Conservation (phyloP, 1,140 invertebrate species). For the Pogonognathellus flavescens region DNA sequence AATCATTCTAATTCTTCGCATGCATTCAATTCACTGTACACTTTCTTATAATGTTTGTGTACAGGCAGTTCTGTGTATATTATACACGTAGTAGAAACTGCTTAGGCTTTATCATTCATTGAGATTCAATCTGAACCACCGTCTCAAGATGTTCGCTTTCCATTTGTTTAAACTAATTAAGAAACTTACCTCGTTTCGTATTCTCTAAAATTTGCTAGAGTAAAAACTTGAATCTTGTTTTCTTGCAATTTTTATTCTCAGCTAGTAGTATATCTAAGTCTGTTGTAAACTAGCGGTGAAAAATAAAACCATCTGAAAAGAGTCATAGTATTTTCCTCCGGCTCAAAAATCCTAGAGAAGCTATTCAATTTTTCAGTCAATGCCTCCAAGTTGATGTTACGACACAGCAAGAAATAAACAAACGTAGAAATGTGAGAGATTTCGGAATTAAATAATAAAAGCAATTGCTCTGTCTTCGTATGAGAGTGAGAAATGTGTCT, state of each 20-base stretch:
- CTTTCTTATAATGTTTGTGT: too few relatives aligned
- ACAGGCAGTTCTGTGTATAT: neutral
- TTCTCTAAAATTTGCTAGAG: constrained; percentile 1
- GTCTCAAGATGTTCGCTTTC: constrained; percentile 22
- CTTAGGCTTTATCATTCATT: constrained; percentile 25
- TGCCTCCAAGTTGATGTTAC: constrained; percentile 23
- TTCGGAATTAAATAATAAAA: constrained; percentile 37
- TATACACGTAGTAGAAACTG: constrained; percentile 14
- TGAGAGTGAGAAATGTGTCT: constrained; percentile 45
- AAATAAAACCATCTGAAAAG: neutral
- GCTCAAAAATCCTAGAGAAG: neutral
- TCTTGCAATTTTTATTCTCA: neutral
- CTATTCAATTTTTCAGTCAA: constrained; percentile 22
- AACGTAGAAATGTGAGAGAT: constrained; percentile 38
- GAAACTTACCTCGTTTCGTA: neutral
- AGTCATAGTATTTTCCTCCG: constrained; percentile 2
- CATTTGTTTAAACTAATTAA: constrained; percentile 42
- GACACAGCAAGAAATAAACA: constrained; percentile 47
- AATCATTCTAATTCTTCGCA: constrained; percentile 39
- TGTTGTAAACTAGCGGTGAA: too few relatives aligned
- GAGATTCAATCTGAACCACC: constrained; percentile 33
- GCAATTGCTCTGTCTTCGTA: constrained; percentile 36
- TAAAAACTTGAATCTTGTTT: neutral
- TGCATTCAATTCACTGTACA: neutral
- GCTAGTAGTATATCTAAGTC: neutral